Evolutionary conservation across 2,113 vertebrate genomes (phyloP).

Genomic region (Pygoscelis adeliae): DNA sequence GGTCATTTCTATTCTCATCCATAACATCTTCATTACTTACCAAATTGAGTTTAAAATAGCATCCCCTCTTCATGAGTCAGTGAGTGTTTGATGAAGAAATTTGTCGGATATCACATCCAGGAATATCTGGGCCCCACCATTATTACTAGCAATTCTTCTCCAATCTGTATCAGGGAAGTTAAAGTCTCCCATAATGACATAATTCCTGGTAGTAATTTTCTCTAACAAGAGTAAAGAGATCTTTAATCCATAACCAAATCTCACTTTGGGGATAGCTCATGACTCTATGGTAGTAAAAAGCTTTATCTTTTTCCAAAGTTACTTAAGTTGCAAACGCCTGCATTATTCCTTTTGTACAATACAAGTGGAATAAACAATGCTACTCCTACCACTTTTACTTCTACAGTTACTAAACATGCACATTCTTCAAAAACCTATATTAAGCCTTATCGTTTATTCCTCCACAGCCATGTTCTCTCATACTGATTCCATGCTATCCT

Average conservation of each 20-base stretch:
- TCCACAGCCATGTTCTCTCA: neutral
- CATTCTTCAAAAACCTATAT: neutral
- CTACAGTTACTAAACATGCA: neutral
- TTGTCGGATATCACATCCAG: slow-evolving; percentile 70
- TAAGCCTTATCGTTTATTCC: neutral
- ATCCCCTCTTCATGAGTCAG: slow-evolving; percentile 69
- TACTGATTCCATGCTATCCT: neutral
- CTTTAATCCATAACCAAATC: slow-evolving; percentile 69
- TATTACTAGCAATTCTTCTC: slow-evolving; percentile 73
- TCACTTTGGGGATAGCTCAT: slow-evolving; percentile 54
- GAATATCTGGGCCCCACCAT: slow-evolving; percentile 71
- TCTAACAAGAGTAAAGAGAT: slow-evolving; percentile 70
- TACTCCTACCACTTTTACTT: neutral
- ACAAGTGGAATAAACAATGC: neutral
- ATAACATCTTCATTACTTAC: slow-evolving; percentile 64
- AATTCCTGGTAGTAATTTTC: slow-evolving; percentile 69
- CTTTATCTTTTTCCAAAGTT: neutral
- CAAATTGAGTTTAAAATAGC: slow-evolving; percentile 66
- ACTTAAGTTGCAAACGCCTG: neutral
- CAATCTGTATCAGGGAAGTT: slow-evolving; percentile 72
- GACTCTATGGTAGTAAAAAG: slow-evolving; percentile 18
- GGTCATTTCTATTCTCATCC: slow-evolving; percentile 64
- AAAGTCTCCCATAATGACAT: slow-evolving; percentile 71
- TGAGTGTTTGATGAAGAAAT: slow-evolving; percentile 69
- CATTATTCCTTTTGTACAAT: neutral